Base-by-base conservation (phyloP, 2,888 invertebrate species). In the Eumacrocentrus americanus region DNA sequence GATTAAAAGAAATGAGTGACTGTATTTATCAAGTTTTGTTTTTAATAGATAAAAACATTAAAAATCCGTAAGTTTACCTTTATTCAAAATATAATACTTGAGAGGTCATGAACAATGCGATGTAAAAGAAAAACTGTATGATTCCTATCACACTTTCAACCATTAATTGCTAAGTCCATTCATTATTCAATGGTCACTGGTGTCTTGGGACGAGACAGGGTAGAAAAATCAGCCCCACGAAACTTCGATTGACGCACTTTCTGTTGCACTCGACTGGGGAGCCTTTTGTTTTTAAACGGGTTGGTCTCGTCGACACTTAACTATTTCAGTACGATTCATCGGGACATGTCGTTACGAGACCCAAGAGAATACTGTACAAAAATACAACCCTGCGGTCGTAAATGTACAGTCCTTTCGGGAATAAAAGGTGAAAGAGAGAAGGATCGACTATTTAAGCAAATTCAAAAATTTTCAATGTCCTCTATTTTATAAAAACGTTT, bases 281-380 rank as follows among this genome's bases (percentile, higher is more conserved):
- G 25, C 23, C 25, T 46, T 46, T 46, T 46, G 12, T 46, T 23
- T 54, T 25, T 22, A 50, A 51, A 23, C 64, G 53, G 60, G 65
- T 70, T 65, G 46, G 14, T 35, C 5, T 51, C 22, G 35, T 35
- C 35, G 54, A 55, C 65, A 60, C 61, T 65, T 63, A 61, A 56
- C 54, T 63, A 65, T 63, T 65, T 65, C 51, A 57, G 58, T 61
- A 57, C 70, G 66, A 70, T 73, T 71, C 69, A 69, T 68, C 69
- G 68, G 64, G 59, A 63, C 65, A 63, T 64, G 64, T 59, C 61
- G 61, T 64, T 67, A 71, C 66, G 71, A 70, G 70, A 63, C 74
- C 70, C 71, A 47, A 25, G 72, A 68, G 73, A 67, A 38, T 62
- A 53, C 35, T 62, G 47, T 61, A 62, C 63, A 63, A 42, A 68